A percentile compares a stretch with the other conserved stretches of the same genome.
Conservation (phyloP, 2,113 vertebrate genomes). For the Trogon surrucura region DNA sequence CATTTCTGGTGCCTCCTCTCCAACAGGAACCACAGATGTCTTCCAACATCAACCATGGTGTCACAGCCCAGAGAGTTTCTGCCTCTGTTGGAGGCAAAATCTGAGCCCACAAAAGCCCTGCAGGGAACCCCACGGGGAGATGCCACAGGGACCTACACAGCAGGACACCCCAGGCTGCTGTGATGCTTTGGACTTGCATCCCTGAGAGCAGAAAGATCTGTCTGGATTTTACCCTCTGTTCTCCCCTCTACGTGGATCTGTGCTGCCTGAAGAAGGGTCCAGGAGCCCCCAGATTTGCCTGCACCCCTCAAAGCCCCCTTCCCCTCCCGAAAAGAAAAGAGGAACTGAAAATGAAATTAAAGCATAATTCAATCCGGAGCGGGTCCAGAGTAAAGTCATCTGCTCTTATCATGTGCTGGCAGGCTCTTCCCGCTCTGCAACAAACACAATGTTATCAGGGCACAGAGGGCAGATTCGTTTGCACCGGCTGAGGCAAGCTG, state of each 20-base stretch:
- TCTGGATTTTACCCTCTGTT: neutral
- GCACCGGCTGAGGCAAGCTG: conserved; percentile 3
- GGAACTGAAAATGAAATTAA: conserved; percentile 64
- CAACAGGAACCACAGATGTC: fast-evolving
- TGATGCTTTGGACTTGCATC: neutral
- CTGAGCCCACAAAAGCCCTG: neutral
- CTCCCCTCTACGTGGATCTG: neutral
- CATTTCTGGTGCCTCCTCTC: neutral
- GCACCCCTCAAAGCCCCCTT: neutral
- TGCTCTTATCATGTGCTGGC: conserved; percentile 69
- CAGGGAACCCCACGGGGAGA: neutral
- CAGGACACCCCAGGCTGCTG: neutral
- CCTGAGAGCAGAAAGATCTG: neutral
- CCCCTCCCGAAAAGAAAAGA: conserved; percentile 40
- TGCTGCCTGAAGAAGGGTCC: neutral
- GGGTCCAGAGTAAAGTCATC: conserved; percentile 61
- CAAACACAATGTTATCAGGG: conserved; percentile 74
- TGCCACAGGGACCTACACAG: fast-evolving
- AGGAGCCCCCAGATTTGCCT: neutral
- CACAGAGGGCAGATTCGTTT: conserved; percentile 68
- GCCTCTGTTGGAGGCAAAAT: neutral
- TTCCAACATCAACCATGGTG: fast-evolving
- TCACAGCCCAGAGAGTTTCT: neutral
- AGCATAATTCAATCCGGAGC: conserved; percentile 69
- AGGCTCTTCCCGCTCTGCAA: conserved; percentile 65